Conservation (phyloP, 2,113 vertebrate genomes). For the Actenoides lindsayi region DNA sequence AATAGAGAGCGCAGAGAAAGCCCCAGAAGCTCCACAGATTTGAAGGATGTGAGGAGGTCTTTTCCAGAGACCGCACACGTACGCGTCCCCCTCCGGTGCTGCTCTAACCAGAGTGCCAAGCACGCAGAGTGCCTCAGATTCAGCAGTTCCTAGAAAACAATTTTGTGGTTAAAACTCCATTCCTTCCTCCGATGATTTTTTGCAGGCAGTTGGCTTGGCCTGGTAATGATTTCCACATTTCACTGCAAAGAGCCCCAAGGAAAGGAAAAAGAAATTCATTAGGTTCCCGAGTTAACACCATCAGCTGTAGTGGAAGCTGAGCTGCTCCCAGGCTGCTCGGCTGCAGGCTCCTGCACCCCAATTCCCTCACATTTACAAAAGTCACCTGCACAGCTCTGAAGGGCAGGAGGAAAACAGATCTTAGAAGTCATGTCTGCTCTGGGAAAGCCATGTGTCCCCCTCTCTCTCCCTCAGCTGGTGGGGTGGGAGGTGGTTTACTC, state of each 20-base stretch:
- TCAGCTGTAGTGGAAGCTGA: not conserved
- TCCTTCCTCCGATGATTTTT: not conserved
- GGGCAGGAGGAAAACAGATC: not conserved
- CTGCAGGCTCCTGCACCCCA: fast-evolving
- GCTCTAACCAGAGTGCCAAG: not conserved
- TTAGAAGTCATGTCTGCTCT: fast-evolving
- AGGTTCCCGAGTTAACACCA: fast-evolving
- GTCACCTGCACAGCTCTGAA: not conserved
- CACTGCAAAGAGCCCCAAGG: not conserved
- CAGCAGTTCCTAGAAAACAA: slow-evolving; percentile 38
- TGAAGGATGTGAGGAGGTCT: not conserved
- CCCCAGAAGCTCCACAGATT: not conserved
- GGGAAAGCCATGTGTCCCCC: not conserved
- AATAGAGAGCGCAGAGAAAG: not conserved
- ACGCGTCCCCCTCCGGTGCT: not conserved
- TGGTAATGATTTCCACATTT: not conserved
- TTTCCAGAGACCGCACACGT: not conserved
- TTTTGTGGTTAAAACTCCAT: not conserved
- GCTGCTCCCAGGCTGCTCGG: not conserved
- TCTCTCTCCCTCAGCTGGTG: not conserved
- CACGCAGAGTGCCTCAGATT: not conserved
- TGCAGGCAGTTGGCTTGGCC: not conserved
- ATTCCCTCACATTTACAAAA: not conserved
- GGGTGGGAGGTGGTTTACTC: not conserved
- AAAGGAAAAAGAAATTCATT: not conserved